phyloP scores from a whole-genome alignment of 2,113 vertebrate genomes.

The Mastomys natalensis region DNA sequence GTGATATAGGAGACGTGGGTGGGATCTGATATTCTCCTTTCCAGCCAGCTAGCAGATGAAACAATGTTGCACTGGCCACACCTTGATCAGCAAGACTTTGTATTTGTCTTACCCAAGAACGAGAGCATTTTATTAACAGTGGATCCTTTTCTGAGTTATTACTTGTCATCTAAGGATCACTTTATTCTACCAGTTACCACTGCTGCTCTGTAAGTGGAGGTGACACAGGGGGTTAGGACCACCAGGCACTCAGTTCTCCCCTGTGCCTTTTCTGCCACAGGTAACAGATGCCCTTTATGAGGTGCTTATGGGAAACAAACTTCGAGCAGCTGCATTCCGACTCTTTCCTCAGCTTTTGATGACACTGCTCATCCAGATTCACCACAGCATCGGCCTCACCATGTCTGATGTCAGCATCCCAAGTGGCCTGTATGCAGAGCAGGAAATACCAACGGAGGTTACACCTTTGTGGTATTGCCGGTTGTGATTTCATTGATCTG shows the following conservation, averaged over 20 bases:
- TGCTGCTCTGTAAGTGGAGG: background rate
- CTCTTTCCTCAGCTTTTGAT: conserved; percentile 82
- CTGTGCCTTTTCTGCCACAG: conserved; percentile 66
- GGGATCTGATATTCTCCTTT: background rate
- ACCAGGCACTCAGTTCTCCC: background rate
- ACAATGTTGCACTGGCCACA: background rate
- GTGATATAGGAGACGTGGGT: background rate
- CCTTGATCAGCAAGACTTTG: background rate
- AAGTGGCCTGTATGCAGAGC: conserved; percentile 34
- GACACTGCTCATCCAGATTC: conserved; percentile 77
- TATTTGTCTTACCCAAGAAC: background rate
- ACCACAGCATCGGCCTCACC: conserved; percentile 76
- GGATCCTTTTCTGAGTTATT: background rate
- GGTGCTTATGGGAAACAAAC: conserved; percentile 73
- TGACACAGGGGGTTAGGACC: background rate
- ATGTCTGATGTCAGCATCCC: conserved; percentile 78
- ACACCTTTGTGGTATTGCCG: conserved; percentile 77
- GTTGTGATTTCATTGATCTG: conserved; percentile 20
- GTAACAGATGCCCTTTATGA: conserved; percentile 78
- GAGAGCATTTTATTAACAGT: background rate
- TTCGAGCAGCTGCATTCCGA: conserved; percentile 65
- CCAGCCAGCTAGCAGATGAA: background rate
- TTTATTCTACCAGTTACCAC: background rate
- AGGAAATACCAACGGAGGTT: conserved; percentile 53
- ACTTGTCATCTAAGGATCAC: background rate